Base-by-base conservation (phyloP, 2,113 vertebrate genomes). In the Thunnus maccoyii region DNA sequence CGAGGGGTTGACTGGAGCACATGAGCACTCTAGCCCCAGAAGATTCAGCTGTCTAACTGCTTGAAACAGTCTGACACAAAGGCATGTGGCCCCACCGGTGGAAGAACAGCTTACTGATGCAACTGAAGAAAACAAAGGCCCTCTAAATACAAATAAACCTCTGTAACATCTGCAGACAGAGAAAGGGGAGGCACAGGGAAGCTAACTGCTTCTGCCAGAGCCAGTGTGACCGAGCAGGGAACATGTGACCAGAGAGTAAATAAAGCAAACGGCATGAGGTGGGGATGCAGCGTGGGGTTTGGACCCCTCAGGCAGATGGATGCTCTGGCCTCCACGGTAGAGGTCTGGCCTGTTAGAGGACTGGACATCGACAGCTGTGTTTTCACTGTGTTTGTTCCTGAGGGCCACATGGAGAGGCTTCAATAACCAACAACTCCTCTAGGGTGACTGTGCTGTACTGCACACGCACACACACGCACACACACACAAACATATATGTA, bases 331-430 rank as follows among this genome's bases (percentile, higher is more conserved):
- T 86, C 73, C 78, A 41, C 57, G 30, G 76, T 73, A 66, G 84
- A 88, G 86, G 80, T 76, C 58, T 74, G 81, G 30, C 65, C 65
- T 60, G 55, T 80, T 61, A 75, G 81, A 69, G 72, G 65, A 83
- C 67, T 61, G 64, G 51, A 85, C 58, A 20, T 74, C 86, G 86
- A 90, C 94, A 95, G 94, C 94, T 95, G 94, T 95, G 93, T 94
- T 94, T 93, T 92, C 68, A 86, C 88, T 92, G 79, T 77, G 72
- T 88, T 89, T 88, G 83, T 88, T 84, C 87, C 89, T 86, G 84
- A 90, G 66, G 83, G 78, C 78, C 87, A 79, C 86, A 89, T 84
- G 81, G 72, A 84, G 84, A 72, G 82, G 51, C 84, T 87, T 72
- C 63, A 76, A 80, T 85, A 65, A 74, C 72, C 77, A 83, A 68